phyloP scores from a whole-genome alignment of 2,888 invertebrate species.

The Cephus spinipes region DNA sequence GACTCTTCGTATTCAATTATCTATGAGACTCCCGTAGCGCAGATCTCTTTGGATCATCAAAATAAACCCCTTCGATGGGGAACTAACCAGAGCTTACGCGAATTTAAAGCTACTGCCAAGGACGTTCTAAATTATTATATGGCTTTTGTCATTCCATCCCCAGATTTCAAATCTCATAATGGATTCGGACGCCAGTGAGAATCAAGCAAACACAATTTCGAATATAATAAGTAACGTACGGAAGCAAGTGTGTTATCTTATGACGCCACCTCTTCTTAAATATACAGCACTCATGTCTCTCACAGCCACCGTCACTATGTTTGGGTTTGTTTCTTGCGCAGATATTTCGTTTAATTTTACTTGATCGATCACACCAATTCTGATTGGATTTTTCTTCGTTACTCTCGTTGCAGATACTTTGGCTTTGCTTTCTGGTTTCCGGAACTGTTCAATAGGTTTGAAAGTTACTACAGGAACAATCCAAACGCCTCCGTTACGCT shows the following conservation, averaged over 20 bases:
- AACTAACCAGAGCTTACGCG: neutral
- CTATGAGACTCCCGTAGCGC: neutral
- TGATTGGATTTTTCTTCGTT: neutral
- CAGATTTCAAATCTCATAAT: neutral
- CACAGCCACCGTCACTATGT: constrained; percentile 74
- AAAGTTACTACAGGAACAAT: constrained; percentile 58
- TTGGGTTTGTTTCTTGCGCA: constrained; percentile 66
- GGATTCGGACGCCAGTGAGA: neutral
- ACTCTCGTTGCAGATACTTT: constrained; percentile 68
- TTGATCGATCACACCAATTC: neutral
- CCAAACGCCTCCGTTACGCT: constrained; percentile 67
- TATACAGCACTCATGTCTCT: constrained; percentile 70
- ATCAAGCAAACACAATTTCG: neutral
- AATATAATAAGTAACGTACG: neutral
- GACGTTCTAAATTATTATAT: neutral
- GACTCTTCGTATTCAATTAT: neutral
- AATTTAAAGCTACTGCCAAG: neutral
- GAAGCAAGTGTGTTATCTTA: constrained; percentile 70
- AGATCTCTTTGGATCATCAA: neutral
- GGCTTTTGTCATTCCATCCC: neutral
- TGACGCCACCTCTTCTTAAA: constrained; percentile 68
- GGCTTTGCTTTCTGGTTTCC: constrained; percentile 80
- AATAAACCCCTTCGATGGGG: neutral
- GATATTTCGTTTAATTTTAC: neutral
- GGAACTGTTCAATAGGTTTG: constrained; percentile 74